Evolutionary conservation across 23 tunicate species (phyloP).

Genomic region (Ascidia mentula): DNA sequence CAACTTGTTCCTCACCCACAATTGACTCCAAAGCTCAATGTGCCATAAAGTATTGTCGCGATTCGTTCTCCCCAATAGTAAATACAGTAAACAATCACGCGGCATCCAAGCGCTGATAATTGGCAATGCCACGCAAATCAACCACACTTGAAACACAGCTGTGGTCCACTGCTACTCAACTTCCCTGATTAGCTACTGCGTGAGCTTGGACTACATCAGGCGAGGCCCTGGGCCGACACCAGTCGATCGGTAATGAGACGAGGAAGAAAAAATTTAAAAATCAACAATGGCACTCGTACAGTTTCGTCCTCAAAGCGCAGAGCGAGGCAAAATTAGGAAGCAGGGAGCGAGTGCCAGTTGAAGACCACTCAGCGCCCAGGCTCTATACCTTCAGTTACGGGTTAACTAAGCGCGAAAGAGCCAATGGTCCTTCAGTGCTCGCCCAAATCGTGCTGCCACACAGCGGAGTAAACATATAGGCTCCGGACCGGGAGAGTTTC

Average conservation of each 20-base stretch:
- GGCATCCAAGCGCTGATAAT: neutral
- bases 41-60: too few species aligned
- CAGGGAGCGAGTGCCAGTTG: neutral
- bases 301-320: neutral
- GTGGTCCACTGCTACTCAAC: neutral
- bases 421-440: neutral
- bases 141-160: constrained; percentile 1
- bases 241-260: constrained; percentile 3
- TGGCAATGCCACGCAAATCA: neutral
- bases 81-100: too few species aligned
- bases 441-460: neutral
- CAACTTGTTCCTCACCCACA: too few species aligned
- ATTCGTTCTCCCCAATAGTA: too few species aligned
- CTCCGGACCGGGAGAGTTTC: neutral
- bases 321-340: constrained; percentile 1
- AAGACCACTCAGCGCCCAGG: neutral
- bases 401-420: constrained; percentile 10
- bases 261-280: constrained; percentile 33
- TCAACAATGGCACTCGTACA: constrained; percentile 43
- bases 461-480: constrained; percentile 8
- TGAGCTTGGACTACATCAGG: neutral
- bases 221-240: neutral
- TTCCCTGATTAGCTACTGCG: neutral
- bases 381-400: neutral
- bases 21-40: too few species aligned